A percentile compares a stretch with the other conserved stretches of the same genome.
Evolutionary conservation across 2,797 vertebrate genomes (phyloP).

Genomic region (Dermochelys coriacea): DNA sequence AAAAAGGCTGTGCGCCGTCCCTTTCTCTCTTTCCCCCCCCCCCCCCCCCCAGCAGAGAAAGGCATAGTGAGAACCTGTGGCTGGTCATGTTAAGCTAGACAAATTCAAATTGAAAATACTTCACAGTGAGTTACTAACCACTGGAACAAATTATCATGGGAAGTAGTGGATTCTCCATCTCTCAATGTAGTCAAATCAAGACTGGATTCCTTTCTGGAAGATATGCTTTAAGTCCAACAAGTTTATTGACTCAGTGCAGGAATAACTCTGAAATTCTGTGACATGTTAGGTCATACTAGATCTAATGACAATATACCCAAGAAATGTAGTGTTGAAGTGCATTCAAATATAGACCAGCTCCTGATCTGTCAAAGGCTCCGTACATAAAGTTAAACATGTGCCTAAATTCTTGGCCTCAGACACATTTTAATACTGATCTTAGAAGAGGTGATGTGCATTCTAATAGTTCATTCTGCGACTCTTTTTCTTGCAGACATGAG

Average conservation of each 20-base stretch:
- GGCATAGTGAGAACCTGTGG: too few species aligned
- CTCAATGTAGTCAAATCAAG: background rate
- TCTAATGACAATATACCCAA: background rate
- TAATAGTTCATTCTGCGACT: background rate
- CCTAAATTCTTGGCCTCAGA: too few species aligned
- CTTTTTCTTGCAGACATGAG: conserved; percentile 78
- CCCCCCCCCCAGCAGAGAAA: too few species aligned
- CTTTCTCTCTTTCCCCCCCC: too few species aligned
- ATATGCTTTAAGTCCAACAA: background rate
- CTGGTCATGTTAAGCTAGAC: too few species aligned
- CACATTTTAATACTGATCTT: too few species aligned
- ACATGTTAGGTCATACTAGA: background rate
- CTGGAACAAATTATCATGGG: background rate
- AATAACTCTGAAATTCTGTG: background rate
- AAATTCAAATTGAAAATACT: background rate
- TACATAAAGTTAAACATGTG: too few species aligned
- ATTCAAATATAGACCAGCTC: background rate
- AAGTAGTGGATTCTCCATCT: background rate
- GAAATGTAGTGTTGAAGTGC: too few species aligned
- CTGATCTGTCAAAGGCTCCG: background rate
- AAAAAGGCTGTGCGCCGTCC: too few species aligned
- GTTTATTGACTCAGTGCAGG: background rate
- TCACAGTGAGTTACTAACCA: background rate
- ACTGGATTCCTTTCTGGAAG: background rate
- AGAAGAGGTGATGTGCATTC: background rate